Base-by-base conservation (phyloP, 37 sponge, comb jelly and placozoan species). In the Beroe forskalii region DNA sequence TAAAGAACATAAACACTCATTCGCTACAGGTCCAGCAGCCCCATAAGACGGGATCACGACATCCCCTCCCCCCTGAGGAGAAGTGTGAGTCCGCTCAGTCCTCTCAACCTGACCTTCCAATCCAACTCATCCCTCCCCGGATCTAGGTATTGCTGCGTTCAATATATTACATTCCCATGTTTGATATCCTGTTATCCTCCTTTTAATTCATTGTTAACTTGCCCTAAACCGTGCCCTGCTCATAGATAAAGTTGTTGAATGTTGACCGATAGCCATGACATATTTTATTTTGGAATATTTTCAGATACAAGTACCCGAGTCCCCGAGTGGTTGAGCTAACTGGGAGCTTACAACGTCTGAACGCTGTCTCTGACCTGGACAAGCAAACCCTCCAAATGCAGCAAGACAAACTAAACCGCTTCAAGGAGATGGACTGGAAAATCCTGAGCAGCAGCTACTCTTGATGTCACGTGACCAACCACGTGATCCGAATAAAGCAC, bases 301-400 rank as follows among this genome's bases (percentile, higher is more conserved):
- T 6, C 86, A 80, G 86, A 48, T 80, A 80, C 40, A 69, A 69
- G 32, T 80, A 80, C 30, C 86, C 86, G 27, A 80, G 86, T 43
- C 4, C 86, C 4, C 35, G 38, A 20, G 86, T 80, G 48, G 40
- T 80, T 2, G 86, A 80, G 31, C 55, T 80, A 38, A 80, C 86
- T 0, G 86, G 86, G 3, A 80, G 86, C 55, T 44, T 80, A 41
- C 86, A 80, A 27, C 43, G 86, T 22, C 35, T 80, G 12, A 44
- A 20, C 28, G 86, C 86, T n/a, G 38, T 80, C n/a, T 44, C 86
- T 1, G 55, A 42, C 19, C 44, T 30, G 25, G 86, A 80, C 86
- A 80, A 30, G n/a, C 86, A 80, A 1, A 38, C 86, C 14, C 55
- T 80, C 3, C 44, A 80, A 42, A 20, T 27, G 20, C 86, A 80